These are phyloP conservation scores for Byasa hedistus DNA, from an alignment of 2,888 invertebrate genomes.

Conservation along the genomic window DNA sequence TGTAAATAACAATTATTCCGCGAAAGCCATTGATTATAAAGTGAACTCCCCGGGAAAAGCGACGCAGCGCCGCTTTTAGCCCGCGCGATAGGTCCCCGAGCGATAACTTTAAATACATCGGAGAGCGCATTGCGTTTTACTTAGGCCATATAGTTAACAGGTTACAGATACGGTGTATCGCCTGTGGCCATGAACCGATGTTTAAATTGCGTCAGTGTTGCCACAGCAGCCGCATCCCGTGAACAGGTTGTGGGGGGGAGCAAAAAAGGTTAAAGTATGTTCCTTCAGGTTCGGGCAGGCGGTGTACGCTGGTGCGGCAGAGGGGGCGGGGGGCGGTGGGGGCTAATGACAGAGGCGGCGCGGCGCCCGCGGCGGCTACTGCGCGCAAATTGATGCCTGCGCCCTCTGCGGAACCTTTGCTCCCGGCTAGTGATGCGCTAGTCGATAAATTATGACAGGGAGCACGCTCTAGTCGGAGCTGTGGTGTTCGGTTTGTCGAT, in stretches of 20 bases:
- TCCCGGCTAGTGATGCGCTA: conserved; percentile 76
- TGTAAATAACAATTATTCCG: conserved; percentile 8
- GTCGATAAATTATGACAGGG: conserved; percentile 69
- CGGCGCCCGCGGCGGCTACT: conserved; percentile 78
- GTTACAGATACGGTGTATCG: conserved; percentile 68
- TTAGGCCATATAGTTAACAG: conserved; percentile 52
- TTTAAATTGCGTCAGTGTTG: conserved; percentile 68
- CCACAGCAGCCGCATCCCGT: conserved; percentile 67
- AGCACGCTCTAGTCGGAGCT: conserved; percentile 48
- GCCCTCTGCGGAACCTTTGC: conserved; percentile 76
- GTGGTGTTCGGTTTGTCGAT: conserved; percentile 26
- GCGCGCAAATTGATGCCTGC: conserved; percentile 78
- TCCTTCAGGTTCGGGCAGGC: conserved; percentile 44
- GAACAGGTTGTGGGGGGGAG: conserved; percentile 76
- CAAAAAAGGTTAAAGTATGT: conserved; percentile 79
- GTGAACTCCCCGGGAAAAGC: conserved; percentile 16
- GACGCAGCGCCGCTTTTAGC: conserved; percentile 30
- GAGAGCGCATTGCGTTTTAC: conserved; percentile 57
- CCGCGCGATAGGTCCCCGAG: conserved; percentile 38
- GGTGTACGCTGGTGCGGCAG: conserved; percentile 34
- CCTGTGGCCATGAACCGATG: conserved; percentile 76
- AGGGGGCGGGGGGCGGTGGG: conserved; percentile 47
- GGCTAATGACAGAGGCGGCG: conserved; percentile 78
- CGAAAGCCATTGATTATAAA: conserved; percentile 17
- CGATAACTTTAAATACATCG: conserved; percentile 52